Evolutionary conservation across 2,113 vertebrate species (phyloP), one percentile per base, ranked within the genome.

Genomic region (Callopanchax toddi): DNA sequence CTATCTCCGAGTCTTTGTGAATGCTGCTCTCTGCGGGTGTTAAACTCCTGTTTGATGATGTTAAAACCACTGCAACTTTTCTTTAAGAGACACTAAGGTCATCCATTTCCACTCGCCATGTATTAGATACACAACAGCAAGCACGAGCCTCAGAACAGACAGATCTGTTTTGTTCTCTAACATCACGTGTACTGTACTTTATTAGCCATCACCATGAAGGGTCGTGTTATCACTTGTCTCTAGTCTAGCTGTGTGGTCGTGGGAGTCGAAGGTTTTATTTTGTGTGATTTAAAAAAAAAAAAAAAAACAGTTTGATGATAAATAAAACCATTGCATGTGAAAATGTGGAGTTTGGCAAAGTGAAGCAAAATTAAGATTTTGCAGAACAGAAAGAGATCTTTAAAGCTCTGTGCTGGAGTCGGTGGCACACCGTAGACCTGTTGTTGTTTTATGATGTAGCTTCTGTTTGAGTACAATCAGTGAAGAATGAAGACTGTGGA

Each of bases 171-270:
- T n/a, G n/a, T n/a, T n/a, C n/a, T n/a, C n/a, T 74, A 53, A 70
- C 45, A 43, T 72, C 67, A 69, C 23, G 37, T 59, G 85, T 84
- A 84, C 84, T 89, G 83, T 86, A 83, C 77, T 77, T 81, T 46
- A 58, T 78, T 75, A 72, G 69, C 56, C 56, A 65, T 74, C 23
- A 40, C 59, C 71, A 59, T 70, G 21, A 79, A 82, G 73, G 76
- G 71, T 75, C 64, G 45, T 65, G 58, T 66, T 64, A n/a, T 79
- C 37, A 51, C 13, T 25, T 13, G 22, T 54, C 42, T 63, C 39
- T 42, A 23, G 48, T 74, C 49, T 77, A 58, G 69, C 64, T 9
- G n/a, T n/a, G 36, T 61, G 55, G 9, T 51, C 0, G 18, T 65
- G 67, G 57, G 39, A 68, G 34, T 61, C 55, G 11, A 57, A 45